Percentiles rank a stretch among this genome's conserved stretches.
Evolutionary conservation across 2,797 vertebrate species (phyloP).

Genomic region (Spea hammondii): DNA sequence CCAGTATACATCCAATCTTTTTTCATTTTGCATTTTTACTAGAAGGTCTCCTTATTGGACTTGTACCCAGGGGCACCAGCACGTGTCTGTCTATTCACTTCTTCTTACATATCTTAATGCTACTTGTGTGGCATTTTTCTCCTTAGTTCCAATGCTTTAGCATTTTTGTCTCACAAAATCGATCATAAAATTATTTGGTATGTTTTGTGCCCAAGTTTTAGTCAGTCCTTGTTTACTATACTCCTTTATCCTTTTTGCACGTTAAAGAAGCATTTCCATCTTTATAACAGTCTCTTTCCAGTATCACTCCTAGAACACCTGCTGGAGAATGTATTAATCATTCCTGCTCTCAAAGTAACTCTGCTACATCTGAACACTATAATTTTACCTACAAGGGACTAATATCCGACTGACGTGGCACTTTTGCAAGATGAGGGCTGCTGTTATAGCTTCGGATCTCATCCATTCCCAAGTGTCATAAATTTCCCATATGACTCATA

Average conservation of each 20-base stretch:
- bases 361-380: slow-evolving; percentile 1
- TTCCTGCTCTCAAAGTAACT: not conserved
- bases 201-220: slow-evolving; percentile 13
- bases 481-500: not conserved
- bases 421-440: not conserved
- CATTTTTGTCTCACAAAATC: too few species aligned
- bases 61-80: too few species aligned
- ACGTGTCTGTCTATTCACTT: too few species aligned
- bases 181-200: not conserved
- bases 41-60: too few species aligned
- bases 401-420: slow-evolving; percentile 1
- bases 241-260: slow-evolving; percentile 24
- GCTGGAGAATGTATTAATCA: slow-evolving; percentile 25
- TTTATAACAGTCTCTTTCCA: slow-evolving; percentile 6
- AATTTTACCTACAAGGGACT: slow-evolving; percentile 6
- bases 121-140: too few species aligned
- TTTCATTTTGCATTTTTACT: too few species aligned
- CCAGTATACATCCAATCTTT: too few species aligned
- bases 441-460: not conserved
- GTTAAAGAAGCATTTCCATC: not conserved
- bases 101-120: too few species aligned
- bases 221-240: slow-evolving; percentile 7
- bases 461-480: not conserved
- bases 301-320: slow-evolving; percentile 23
- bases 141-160: too few species aligned